Conservation (phyloP, 2,797 vertebrate species). For the Merluccius polli region DNA sequence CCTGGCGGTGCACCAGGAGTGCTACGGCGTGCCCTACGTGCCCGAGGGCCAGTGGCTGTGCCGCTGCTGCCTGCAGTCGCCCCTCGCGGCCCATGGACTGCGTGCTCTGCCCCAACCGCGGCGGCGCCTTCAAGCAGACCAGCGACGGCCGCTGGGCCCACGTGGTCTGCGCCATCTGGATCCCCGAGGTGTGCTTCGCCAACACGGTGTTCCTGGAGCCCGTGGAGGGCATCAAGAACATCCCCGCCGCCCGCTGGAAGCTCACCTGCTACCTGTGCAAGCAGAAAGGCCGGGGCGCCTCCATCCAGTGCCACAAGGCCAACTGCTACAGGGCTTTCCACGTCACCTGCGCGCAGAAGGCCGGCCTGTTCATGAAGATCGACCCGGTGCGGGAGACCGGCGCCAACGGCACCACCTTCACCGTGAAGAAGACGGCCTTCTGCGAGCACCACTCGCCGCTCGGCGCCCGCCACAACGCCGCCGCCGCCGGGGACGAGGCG, state of each 20-base stretch:
- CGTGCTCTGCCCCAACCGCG: slow-evolving; percentile 94
- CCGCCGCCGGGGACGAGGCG: slow-evolving; percentile 1
- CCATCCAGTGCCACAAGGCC: slow-evolving; percentile 98
- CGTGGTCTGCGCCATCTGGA: slow-evolving; percentile 98
- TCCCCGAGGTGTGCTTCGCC: slow-evolving; percentile 97
- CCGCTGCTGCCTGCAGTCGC: slow-evolving; percentile 94
- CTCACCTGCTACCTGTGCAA: slow-evolving; percentile 96
- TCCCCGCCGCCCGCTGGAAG: slow-evolving; percentile 94
- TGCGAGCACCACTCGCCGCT: slow-evolving; percentile 91
- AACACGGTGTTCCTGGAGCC: slow-evolving; percentile 98
- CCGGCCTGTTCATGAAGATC: slow-evolving; percentile 97
- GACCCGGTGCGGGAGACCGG: slow-evolving; percentile 92
- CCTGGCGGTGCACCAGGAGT: slow-evolving; percentile 97
- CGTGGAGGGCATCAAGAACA: slow-evolving; percentile 93
- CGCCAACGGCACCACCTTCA: slow-evolving; percentile 90
- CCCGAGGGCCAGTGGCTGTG: slow-evolving; percentile 98
- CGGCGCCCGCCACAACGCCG: slow-evolving; percentile 50
- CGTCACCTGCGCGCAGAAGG: slow-evolving; percentile 92
- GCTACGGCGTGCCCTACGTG: slow-evolving; percentile 97
- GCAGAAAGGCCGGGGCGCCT: slow-evolving; percentile 91
- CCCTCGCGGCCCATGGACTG: slow-evolving; percentile 94
- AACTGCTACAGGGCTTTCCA: slow-evolving; percentile 99
- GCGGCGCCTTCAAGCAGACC: slow-evolving; percentile 98
- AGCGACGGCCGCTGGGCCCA: slow-evolving; percentile 97
- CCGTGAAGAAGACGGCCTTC: slow-evolving; percentile 95